Conservation (phyloP, 2,113 vertebrate species). For the Tilapia sparmanii region DNA sequence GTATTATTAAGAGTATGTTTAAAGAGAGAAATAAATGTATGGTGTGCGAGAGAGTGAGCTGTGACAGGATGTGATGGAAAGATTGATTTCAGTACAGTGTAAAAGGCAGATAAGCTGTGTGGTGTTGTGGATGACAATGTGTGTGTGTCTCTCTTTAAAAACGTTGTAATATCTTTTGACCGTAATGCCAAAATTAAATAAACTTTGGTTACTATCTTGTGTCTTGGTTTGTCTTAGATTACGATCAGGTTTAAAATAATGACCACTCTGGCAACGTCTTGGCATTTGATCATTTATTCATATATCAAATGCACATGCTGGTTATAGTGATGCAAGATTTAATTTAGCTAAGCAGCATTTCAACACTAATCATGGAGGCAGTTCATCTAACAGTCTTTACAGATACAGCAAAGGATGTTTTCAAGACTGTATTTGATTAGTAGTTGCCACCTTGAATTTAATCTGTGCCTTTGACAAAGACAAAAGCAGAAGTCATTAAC, state of each 20-base stretch:
- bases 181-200: constrained; percentile 55
- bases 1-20: constrained; percentile 46
- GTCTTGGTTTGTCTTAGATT: not conserved
- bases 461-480: no score
- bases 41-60: not conserved
- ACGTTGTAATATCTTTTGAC: constrained; percentile 52
- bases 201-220: constrained; percentile 52
- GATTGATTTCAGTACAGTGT: constrained; percentile 24
- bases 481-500: not conserved
- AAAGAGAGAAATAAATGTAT: not conserved
- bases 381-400: not conserved
- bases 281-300: constrained; percentile 32
- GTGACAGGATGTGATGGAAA: not conserved
- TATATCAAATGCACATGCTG: constrained; percentile 14
- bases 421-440: no score
- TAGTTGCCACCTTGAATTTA: no score
- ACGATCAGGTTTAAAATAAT: not conserved
- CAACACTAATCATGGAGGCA: not conserved
- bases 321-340: not conserved
- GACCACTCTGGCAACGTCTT: not conserved
- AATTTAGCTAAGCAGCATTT: not conserved
- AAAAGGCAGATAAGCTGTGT: constrained; percentile 3
- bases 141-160: constrained; percentile 36
- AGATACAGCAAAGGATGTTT: not conserved
- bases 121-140: constrained; percentile 1